Base-by-base conservation (phyloP, 2,797 vertebrate genomes). In the Hypotaenidia philippensis region DNA sequence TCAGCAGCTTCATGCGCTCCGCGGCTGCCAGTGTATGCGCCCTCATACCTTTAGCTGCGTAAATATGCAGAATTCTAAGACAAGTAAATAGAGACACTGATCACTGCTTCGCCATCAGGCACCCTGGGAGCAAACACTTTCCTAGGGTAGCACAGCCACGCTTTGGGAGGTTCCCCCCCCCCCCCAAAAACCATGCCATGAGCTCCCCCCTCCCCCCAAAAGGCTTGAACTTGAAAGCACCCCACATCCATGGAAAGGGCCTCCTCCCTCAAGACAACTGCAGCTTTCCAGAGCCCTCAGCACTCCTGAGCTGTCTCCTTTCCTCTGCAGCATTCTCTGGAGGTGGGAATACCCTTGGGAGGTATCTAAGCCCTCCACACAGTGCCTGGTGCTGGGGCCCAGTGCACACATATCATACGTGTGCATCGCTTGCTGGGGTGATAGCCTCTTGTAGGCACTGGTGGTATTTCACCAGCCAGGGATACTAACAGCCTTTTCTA, bases 1-100 rank as follows among this genome's bases (percentile, higher is more conserved):
- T 63, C 60, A 90, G 61, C 40, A 94, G 21, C 31, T 63, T 94
- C 96, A 89, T 92, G 79, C 77, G 96, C 89, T 96, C 87, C 60
- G 95, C 90, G 3, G 70, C 96, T 78, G 96, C 97, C 72, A 93
- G 80, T 63, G 94, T 97, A 80, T 97, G 97, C 65, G 91, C 81
- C 82, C 96, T 71, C 94, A 97, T 92, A 86, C 95, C 97, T 94
- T 93, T 96, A 56, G 96, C 93, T 94, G 90, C 92, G 63, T 93
- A 98, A 96, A 97, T 93, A 61, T 94, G 95, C 55, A 97, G 97
- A 89, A 97, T 97, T 96, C 94, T 97, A 96, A 97, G 92, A 96
- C 70, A 94, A 94, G 87, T 5, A 97, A 93, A 95, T 81, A 96
- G 74, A 90, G 79, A 89, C 83, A 95, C 27, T 3, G 6, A 76